Base-by-base conservation (phyloP, 2,797 vertebrate genomes). In the Myotis myotis region DNA sequence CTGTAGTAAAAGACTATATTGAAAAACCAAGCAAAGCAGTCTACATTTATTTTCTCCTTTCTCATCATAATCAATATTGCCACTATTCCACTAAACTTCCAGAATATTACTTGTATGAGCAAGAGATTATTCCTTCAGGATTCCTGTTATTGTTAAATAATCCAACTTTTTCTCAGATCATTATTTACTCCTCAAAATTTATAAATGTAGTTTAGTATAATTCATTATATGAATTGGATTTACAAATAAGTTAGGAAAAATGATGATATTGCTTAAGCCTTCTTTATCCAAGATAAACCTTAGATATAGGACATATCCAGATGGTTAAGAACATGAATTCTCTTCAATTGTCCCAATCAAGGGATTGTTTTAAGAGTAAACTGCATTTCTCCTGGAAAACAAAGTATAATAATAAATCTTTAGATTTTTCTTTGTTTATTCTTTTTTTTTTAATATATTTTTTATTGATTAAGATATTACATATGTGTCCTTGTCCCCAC, bases 301-400 rank as follows among this genome's bases (percentile, higher is more conserved):
- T 86, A 30, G 2, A 57, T 87, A 20, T 25, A 72, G 20, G 17
- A 51, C 8, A 68, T 16, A 76, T 36, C 5, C 49, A 81, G 36
- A 49, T 76, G 60, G 72, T 30, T 64, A 72, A 93, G 51, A 91
- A 36, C 17, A 53, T 70, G 5, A 66, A 25, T 66, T 89, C 7
- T 90, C 78, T 88, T 90, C 8, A 79, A 2, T 47, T 81, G 9
- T 62, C 66, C 47, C 7, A 89, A 47, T 79, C 6, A 55, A 23
- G 38, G 5, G 22, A n/a, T 64, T 82, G 12, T 47, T 74, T 74
- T 68, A 74, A 78, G 49, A 7, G 10, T 74, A 55, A 93, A 22
- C 76, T 91, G 30, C 13, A 75, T 94, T 88, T 88, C 16, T 71
- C 19, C 41, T 89, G 6, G 13, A 89, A 92, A 88, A 79, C 33